These are phyloP conservation scores for Ophraella communa DNA, from an alignment of 2,888 invertebrate species.

Conservation along the genomic window DNA sequence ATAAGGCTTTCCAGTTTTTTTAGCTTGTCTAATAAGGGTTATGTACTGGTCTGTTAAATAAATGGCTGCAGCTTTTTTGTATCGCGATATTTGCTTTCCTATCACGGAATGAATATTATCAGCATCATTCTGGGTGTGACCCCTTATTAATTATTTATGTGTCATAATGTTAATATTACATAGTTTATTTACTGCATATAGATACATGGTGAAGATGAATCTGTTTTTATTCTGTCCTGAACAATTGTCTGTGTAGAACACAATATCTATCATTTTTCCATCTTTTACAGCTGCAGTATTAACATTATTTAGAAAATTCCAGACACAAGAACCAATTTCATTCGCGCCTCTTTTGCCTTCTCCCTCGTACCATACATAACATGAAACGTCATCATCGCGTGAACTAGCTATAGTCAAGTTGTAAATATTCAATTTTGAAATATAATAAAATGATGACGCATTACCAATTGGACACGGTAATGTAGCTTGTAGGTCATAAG, in stretches of 20 bases:
- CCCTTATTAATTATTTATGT: constrained; percentile 6
- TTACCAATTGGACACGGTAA: constrained; percentile 38
- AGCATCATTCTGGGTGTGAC: constrained; percentile 8
- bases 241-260: constrained; percentile 5
- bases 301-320: constrained; percentile 16
- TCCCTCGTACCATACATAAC: background rate
- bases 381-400: background rate
- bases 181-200: constrained; percentile 1
- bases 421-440: constrained; percentile 44
- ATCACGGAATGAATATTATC: constrained; percentile 21
- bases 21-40: constrained; percentile 13
- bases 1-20: constrained; percentile 24
- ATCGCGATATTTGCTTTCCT: constrained; percentile 14
- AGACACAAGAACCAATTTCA: constrained; percentile 41
- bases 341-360: constrained; percentile 28
- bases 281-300: constrained; percentile 5
- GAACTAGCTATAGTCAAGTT: constrained; percentile 45
- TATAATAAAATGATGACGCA: constrained; percentile 42
- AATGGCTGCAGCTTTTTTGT: constrained; percentile 17
- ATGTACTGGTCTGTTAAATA: constrained; percentile 11
- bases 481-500: constrained; percentile 42
- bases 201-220: background rate
- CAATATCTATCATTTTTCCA: background rate
- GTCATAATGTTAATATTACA: background rate
- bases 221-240: constrained; percentile 3